Evolutionary conservation across 2,888 invertebrate genomes (phyloP).

Genomic region (Stramonita haemastoma): DNA sequence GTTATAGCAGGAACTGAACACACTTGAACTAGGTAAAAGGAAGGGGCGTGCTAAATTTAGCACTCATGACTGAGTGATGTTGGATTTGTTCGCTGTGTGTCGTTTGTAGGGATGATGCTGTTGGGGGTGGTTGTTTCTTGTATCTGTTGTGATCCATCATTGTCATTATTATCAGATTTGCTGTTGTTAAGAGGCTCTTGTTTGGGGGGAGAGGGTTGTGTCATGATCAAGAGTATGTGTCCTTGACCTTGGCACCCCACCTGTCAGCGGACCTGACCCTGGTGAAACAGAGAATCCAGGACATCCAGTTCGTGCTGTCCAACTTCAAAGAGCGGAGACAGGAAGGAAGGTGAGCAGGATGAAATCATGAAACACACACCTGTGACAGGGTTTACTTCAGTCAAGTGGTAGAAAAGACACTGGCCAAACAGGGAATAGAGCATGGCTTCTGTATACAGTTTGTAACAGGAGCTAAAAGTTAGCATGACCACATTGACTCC

Average conservation of each 20-base stretch:
- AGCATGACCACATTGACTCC: too few relatives aligned
- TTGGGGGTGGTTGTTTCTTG: not conserved
- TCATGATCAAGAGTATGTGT: not conserved
- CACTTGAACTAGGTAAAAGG: too few relatives aligned
- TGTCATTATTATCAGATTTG: not conserved
- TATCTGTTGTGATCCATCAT: not conserved
- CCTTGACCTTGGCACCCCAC: conserved; percentile 29
- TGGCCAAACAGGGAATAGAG: too few relatives aligned
- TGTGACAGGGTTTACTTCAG: too few relatives aligned
- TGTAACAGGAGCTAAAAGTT: too few relatives aligned
- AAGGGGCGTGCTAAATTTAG: too few relatives aligned
- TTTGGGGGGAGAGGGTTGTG: not conserved
- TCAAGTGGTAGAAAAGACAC: too few relatives aligned
- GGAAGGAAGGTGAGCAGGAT: conserved; percentile 72
- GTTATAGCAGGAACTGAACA: too few relatives aligned
- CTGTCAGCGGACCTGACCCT: conserved; percentile 83
- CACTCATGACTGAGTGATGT: too few relatives aligned
- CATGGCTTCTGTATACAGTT: too few relatives aligned
- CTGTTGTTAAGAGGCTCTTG: not conserved
- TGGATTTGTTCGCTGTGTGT: too few relatives aligned
- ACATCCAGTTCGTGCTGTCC: conserved; percentile 86
- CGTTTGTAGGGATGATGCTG: not conserved
- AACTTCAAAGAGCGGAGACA: conserved; percentile 83
- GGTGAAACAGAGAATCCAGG: conserved; percentile 92
- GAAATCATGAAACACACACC: not conserved